Percentiles rank a stretch among this genome's conserved stretches.
Conservation (phyloP, 2,888 invertebrate genomes). For the Drosophila barbarae region DNA sequence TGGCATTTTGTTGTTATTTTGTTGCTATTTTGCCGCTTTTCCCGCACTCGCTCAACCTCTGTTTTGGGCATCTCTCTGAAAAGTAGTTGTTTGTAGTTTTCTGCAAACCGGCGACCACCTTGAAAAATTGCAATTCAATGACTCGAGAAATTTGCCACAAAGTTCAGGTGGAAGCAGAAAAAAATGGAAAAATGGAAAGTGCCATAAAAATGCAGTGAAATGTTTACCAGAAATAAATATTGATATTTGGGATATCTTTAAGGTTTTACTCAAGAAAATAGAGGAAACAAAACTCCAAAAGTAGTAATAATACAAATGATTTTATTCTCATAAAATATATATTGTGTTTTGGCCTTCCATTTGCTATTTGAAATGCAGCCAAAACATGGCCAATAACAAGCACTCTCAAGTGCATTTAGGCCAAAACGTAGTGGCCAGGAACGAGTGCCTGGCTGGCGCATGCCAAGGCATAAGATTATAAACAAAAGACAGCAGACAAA, state of each 20-base stretch:
- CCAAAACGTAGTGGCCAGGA: slow-evolving; percentile 11
- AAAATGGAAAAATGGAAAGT: slow-evolving; percentile 14
- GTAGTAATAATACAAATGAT: not conserved
- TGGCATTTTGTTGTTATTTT: slow-evolving; percentile 12
- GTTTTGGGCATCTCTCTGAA: slow-evolving; percentile 13
- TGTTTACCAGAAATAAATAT: not conserved
- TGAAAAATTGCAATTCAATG: slow-evolving; percentile 40
- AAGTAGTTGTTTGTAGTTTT: slow-evolving; percentile 11
- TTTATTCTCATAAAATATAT: not conserved
- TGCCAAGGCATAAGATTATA: slow-evolving; percentile 6
- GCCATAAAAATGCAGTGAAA: slow-evolving; percentile 3
- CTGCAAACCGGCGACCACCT: slow-evolving; percentile 26
- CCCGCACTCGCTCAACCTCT: not conserved
- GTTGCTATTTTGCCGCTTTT: not conserved
- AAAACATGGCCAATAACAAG: slow-evolving; percentile 10
- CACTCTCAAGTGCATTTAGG: slow-evolving; percentile 10
- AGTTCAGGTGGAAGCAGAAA: slow-evolving; percentile 8
- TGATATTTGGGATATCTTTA: no score
- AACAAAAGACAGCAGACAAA: slow-evolving; percentile 6
- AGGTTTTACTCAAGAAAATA: no score
- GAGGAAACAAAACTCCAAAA: not conserved
- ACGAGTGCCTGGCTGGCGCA: slow-evolving; percentile 6
- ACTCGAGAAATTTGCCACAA: slow-evolving; percentile 29
- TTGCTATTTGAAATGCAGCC: no score
- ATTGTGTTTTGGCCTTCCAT: not conserved